A percentile compares a stretch with the other conserved stretches of the same genome.
Evolutionary conservation across 2,797 vertebrate species (phyloP).

Genomic region (Xerus rutilus): DNA sequence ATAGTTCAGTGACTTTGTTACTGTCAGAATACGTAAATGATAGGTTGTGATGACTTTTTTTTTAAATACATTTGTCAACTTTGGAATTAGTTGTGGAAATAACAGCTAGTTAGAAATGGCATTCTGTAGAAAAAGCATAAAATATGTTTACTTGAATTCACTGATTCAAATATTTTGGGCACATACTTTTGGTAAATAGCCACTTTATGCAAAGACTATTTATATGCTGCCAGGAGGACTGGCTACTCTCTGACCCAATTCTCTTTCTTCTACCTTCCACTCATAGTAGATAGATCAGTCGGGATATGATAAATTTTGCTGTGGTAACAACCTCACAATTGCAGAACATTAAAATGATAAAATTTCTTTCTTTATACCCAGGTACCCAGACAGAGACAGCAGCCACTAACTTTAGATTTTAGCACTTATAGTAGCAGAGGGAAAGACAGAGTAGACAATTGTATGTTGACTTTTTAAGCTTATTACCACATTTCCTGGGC

Average conservation of each 20-base stretch:
- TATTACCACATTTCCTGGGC: background rate
- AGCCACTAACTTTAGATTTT: background rate
- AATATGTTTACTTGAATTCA: slow-evolving; percentile 38
- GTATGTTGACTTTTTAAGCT: background rate
- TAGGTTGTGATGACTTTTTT: slow-evolving; percentile 27
- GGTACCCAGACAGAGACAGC: background rate
- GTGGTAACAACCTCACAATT: background rate
- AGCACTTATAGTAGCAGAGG: background rate
- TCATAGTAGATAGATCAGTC: background rate
- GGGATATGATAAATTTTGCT: background rate
- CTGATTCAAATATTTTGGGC: slow-evolving; percentile 44
- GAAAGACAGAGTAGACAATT: background rate
- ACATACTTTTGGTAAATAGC: slow-evolving; percentile 32
- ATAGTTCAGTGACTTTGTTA: background rate
- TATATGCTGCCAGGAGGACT: background rate
- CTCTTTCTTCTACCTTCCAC: background rate
- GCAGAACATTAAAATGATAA: slow-evolving; percentile 25
- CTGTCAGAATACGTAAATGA: slow-evolving; percentile 12
- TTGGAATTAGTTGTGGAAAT: slow-evolving; percentile 49
- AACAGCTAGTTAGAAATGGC: slow-evolving; percentile 55
- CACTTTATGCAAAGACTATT: slow-evolving; percentile 23
- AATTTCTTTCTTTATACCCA: slow-evolving; percentile 15
- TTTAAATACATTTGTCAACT: slow-evolving; percentile 44
- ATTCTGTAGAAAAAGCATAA: slow-evolving; percentile 51
- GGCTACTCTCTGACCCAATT: background rate